Evolutionary conservation across 2,888 invertebrate species (phyloP).

Genomic region (Nephrotoma flavescens): DNA sequence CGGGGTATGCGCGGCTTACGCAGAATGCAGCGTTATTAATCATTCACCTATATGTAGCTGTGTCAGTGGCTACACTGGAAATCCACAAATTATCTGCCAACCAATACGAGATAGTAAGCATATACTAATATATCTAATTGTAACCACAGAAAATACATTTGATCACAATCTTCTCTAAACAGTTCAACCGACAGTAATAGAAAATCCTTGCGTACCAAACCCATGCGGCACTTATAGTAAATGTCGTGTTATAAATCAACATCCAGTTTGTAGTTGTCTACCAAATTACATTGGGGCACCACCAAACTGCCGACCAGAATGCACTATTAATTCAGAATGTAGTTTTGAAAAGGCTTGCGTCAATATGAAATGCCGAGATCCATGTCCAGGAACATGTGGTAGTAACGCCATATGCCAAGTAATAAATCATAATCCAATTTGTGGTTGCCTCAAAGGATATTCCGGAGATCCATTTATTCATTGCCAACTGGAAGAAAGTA

Average conservation of each 20-base stretch:
- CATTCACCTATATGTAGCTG: conserved; percentile 52
- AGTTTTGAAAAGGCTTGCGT: conserved; percentile 65
- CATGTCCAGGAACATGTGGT: conserved; percentile 73
- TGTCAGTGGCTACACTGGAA: conserved; percentile 41
- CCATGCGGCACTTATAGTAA: conserved; percentile 72
- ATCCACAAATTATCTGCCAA: conserved; percentile 39
- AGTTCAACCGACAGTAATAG: conserved; percentile 19
- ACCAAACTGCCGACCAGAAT: conserved; percentile 64
- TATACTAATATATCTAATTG: neutral
- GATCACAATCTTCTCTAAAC: conserved; percentile 10
- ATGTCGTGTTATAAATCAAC: conserved; percentile 54
- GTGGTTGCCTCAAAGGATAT: conserved; percentile 61
- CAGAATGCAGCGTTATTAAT: conserved; percentile 51
- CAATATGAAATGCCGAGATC: conserved; percentile 64
- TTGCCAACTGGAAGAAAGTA: conserved; percentile 53
- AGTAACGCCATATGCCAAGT: conserved; percentile 66
- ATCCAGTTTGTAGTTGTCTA: conserved; percentile 69
- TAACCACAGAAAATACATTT: neutral
- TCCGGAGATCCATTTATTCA: conserved; percentile 69
- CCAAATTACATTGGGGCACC: conserved; percentile 65
- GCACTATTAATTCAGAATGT: conserved; percentile 71
- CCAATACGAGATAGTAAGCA: conserved; percentile 25
- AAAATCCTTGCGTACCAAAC: conserved; percentile 46
- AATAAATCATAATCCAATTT: conserved; percentile 73
- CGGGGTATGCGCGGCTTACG: conserved; percentile 69